phyloP scores from a whole-genome alignment of 2,888 invertebrate genomes.

The Mechanitis messenoides region DNA sequence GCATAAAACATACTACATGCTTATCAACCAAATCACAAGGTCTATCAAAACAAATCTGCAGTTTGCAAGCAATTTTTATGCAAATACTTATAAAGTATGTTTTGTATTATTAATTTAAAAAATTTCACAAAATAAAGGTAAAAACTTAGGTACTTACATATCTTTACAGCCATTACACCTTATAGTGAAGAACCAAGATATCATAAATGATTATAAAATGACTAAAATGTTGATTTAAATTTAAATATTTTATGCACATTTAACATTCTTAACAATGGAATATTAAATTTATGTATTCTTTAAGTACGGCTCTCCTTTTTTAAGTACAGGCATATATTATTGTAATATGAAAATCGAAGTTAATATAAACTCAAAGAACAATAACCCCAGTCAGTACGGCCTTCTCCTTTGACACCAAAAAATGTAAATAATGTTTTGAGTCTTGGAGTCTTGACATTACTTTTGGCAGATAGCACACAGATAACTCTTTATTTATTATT shows the following conservation, averaged over 20 bases:
- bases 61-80: neutral
- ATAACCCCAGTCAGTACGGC: constrained; percentile 5
- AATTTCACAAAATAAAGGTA: neutral
- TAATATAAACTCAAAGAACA: constrained; percentile 8
- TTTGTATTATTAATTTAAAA: neutral
- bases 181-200: constrained; percentile 8
- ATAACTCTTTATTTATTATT: neutral
- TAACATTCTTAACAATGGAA: constrained; percentile 8
- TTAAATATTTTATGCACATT: constrained; percentile 21
- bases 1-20: constrained; percentile 12
- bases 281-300: neutral
- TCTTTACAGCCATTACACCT: constrained; percentile 23
- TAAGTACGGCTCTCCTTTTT: neutral
- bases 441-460: constrained; percentile 5
- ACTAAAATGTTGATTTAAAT: constrained; percentile 13
- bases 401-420: constrained; percentile 11
- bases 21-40: constrained; percentile 17
- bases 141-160: constrained; percentile 23
- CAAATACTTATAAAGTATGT: neutral
- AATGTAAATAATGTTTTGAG: constrained; percentile 9
- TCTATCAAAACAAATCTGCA: constrained; percentile 1
- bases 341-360: neutral
- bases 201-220: constrained; percentile 12
- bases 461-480: neutral
- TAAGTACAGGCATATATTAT: neutral